These are phyloP conservation scores for Prunella himalayana DNA, from an alignment of 2,113 vertebrate species.

Conservation along the genomic window DNA sequence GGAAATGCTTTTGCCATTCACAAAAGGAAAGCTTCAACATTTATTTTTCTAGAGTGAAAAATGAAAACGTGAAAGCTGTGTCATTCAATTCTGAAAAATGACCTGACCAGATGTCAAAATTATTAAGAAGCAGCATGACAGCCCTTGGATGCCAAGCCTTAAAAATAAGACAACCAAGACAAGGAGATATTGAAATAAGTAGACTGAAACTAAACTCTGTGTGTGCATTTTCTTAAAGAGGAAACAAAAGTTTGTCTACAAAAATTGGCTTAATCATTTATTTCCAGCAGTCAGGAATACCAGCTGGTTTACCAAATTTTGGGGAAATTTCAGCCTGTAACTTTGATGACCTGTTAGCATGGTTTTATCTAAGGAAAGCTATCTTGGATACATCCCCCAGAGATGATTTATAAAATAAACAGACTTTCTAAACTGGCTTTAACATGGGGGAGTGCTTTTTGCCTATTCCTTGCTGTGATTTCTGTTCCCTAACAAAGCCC, in stretches of 20 bases:
- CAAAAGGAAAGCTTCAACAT: background rate
- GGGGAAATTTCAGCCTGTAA: background rate
- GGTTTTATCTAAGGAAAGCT: background rate
- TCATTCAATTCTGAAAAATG: constrained; percentile 16
- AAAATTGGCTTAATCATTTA: background rate
- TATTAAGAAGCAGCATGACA: constrained; percentile 16
- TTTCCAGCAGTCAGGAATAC: background rate
- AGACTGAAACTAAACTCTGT: background rate
- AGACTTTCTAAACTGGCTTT: background rate
- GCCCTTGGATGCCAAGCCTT: background rate
- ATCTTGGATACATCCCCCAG: background rate
- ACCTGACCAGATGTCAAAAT: constrained; percentile 1
- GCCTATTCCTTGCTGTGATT: background rate
- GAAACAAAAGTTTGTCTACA: background rate
- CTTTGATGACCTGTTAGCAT: background rate
- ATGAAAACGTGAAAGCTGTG: background rate
- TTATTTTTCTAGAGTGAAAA: background rate
- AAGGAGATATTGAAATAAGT: background rate
- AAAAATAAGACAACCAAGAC: constrained; percentile 8
- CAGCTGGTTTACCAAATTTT: background rate
- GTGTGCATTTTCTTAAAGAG: background rate
- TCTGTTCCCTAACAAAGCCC: background rate
- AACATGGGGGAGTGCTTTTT: background rate
- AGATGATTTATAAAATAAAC: background rate
- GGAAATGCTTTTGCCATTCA: background rate